phyloP scores from a whole-genome alignment of 2,888 invertebrate genomes.

The Sphaerophoria rueppellii region DNA sequence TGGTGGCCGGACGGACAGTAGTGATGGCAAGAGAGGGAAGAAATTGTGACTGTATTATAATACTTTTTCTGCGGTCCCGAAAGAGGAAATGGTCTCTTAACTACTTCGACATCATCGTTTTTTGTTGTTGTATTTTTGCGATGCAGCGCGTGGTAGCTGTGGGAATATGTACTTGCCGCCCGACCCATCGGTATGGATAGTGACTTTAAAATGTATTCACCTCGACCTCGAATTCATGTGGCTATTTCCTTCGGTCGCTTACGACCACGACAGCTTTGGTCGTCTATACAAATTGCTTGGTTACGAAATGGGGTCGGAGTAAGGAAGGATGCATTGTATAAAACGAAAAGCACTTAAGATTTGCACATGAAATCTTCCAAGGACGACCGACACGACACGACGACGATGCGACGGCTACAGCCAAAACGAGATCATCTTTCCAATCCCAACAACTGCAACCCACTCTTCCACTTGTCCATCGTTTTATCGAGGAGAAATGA shows the following conservation, averaged over 20 bases:
- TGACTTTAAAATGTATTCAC: slow-evolving; percentile 37
- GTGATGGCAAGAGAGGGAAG: background rate
- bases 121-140: background rate
- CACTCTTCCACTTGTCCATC: background rate
- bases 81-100: slow-evolving; percentile 61
- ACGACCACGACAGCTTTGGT: slow-evolving; percentile 31
- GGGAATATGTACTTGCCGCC: background rate
- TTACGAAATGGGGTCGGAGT: background rate
- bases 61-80: slow-evolving; percentile 4
- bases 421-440: slow-evolving; percentile 38
- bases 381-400: background rate
- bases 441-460: slow-evolving; percentile 17
- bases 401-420: background rate
- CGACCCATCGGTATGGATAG: slow-evolving; percentile 11
- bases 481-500: background rate
- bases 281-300: background rate
- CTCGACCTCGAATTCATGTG: slow-evolving; percentile 55
- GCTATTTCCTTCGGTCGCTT: slow-evolving; percentile 49
- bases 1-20: background rate
- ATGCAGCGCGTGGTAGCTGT: background rate
- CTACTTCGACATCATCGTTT: slow-evolving; percentile 35
- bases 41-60: background rate
- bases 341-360: slow-evolving; percentile 62
- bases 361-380: slow-evolving; percentile 56
- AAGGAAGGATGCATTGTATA: slow-evolving; percentile 23